These are phyloP conservation scores for Distichodus sexfasciatus DNA, from an alignment of 2,797 vertebrate species.

Conservation along the genomic window DNA sequence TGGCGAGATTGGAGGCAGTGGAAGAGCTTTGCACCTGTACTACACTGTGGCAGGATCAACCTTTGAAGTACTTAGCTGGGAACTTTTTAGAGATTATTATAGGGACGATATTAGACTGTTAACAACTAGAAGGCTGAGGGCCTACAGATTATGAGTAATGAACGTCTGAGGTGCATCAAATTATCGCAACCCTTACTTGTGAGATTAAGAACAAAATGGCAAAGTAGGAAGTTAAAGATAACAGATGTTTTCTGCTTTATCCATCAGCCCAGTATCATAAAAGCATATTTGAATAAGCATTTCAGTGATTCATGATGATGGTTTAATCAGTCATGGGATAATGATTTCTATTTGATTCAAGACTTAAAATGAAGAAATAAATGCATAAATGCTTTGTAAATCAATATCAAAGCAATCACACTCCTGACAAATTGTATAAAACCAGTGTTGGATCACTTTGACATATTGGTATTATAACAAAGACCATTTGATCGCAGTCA, in stretches of 20 bases:
- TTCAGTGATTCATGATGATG: too few species aligned
- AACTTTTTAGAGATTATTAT: background rate
- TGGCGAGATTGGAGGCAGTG: constrained; percentile 1
- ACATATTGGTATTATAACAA: background rate
- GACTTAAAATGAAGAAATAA: too few species aligned
- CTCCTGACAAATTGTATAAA: too few species aligned
- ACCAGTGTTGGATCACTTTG: background rate
- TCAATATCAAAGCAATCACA: too few species aligned
- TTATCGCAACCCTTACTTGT: too few species aligned
- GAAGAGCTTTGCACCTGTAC: background rate
- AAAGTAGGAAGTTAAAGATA: background rate
- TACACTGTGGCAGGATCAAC: background rate
- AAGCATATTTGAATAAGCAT: too few species aligned
- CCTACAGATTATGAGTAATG: too few species aligned
- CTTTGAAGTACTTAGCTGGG: constrained; percentile 1
- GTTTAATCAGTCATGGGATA: too few species aligned
- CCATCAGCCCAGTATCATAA: too few species aligned
- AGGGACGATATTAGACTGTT: background rate
- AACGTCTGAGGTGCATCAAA: background rate
- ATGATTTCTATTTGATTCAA: too few species aligned
- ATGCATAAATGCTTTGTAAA: too few species aligned
- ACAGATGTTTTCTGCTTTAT: background rate
- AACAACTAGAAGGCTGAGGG: background rate
- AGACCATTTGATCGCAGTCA: constrained; percentile 46
- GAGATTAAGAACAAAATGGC: background rate